Base-by-base conservation (phyloP, 2,888 invertebrate species). In the Rhingia campestris region DNA sequence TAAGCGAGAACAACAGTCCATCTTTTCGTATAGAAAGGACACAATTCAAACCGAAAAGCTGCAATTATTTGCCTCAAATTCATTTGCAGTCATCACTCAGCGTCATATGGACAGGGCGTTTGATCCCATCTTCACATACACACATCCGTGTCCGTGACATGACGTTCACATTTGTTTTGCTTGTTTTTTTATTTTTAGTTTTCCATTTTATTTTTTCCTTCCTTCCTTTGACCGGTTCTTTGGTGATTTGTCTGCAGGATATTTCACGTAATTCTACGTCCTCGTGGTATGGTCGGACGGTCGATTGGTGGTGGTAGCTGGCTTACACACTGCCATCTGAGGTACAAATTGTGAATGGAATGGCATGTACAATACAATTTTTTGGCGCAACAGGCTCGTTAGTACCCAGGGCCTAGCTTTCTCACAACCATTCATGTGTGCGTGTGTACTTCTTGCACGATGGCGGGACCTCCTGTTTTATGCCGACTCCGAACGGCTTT, bases 341-440 rank as follows among this genome's bases (percentile, higher is more conserved):
- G 80, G 74, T 70, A 84, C 80, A 75, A 80, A 84, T 75, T 84
- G 80, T 84, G 80, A 84, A 84, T 80, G 84, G 74, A 84, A 80
- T 75, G 49, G 84, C 66, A 84, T 84, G 88, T 87, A 88, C 90
- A n/a, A n/a, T n/a, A n/a, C n/a, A n/a, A n/a, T n/a, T n/a, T n/a
- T n/a, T n/a, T n/a, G n/a, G n/a, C n/a, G n/a, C n/a, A n/a, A n/a
- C n/a, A n/a, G n/a, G n/a, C n/a, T n/a, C n/a, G n/a, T n/a, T n/a
- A n/a, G n/a, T n/a, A n/a, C n/a, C n/a, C n/a, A n/a, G n/a, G n/a
- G n/a, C n/a, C n/a, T n/a, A n/a, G n/a, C n/a, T n/a, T n/a, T n/a
- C n/a, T n/a, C n/a, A n/a, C n/a, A n/a, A n/a, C n/a, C n/a, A n/a
- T n/a, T n/a, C n/a, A n/a, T n/a, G n/a, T n/a, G n/a, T n/a, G n/a